phyloP scores from a whole-genome alignment of 2,113 vertebrate genomes.

The Sporophila hypoxantha region DNA sequence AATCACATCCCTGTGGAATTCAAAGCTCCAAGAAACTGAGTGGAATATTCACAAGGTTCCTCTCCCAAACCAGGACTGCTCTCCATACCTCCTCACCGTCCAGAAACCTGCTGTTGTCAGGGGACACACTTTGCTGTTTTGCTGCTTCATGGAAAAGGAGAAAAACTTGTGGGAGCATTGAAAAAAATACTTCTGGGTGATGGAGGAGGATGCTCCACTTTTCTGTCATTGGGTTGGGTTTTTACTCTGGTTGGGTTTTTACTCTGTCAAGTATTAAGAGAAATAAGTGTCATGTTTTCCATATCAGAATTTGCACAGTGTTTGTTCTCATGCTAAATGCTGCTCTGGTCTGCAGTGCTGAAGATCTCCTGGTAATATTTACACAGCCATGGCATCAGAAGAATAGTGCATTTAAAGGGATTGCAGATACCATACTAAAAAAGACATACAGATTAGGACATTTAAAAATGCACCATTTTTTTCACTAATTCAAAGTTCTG shows the following conservation, averaged over 20 bases:
- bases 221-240: background rate
- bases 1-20: background rate
- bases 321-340: background rate
- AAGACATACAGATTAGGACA: background rate
- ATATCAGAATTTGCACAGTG: background rate
- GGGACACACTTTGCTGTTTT: background rate
- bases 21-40: background rate
- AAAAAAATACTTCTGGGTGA: background rate
- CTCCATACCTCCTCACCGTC: fast-evolving
- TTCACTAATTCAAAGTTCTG: background rate
- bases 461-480: background rate
- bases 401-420: background rate
- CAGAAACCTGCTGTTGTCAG: background rate
- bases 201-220: background rate
- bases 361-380: background rate
- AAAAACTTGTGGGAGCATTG: background rate
- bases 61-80: background rate
- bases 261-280: background rate
- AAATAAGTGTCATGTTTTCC: background rate
- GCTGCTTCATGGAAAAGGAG: background rate
- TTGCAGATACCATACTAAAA: background rate
- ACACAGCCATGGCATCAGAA: background rate
- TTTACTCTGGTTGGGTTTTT: background rate
- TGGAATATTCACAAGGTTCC: background rate
- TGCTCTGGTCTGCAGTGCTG: background rate